Evolutionary conservation across 2,888 invertebrate genomes (phyloP), one percentile per base, ranked within the genome.

Genomic region (Petrophora chlorosata): DNA sequence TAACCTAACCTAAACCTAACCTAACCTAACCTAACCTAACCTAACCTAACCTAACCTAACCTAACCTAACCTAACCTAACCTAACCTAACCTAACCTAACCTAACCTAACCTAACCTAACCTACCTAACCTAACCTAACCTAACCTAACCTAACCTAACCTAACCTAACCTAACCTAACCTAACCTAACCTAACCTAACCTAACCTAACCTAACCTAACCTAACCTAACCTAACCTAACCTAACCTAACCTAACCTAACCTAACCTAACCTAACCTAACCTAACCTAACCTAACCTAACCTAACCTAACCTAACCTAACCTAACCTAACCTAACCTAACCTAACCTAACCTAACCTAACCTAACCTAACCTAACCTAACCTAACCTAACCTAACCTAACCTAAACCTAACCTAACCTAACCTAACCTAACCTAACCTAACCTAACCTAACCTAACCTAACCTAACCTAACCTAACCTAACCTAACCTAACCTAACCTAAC

Each of bases 21-120:
- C n/a, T n/a, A n/a, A 41, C 41, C 42, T 42, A 42, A 42, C 42
- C 30, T 34, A 34, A 34, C 34, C 34, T 34, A 34, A 34, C 34
- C 34, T 34, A 34, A 34, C 34, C 34, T 34, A 34, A 33, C 30
- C 50, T 32, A 32, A 32, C 55, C 52, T 53, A 32, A 38, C 16
- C 45, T 34, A 34, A 34, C 34, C 34, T 34, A 34, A 34, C 34
- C 34, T 34, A 34, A 51, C 51, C 52, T 45, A 54, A 51, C 51
- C 45, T 46, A 56, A 56, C 53, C 54, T 58, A 51, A 54, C 52
- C 55, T 54, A 53, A 53, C 55, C 51, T 52, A 53, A 57, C 54
- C 57, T 45, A 57, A 57, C 54, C 54, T 52, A 55, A 34, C 34
- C 34, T 34, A 34, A 34, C 34, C 34, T 34, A 34, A 19, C n/a